These are phyloP conservation scores for Slavum lentiscoides DNA, from an alignment of 2,888 invertebrate species.

Conservation along the genomic window DNA sequence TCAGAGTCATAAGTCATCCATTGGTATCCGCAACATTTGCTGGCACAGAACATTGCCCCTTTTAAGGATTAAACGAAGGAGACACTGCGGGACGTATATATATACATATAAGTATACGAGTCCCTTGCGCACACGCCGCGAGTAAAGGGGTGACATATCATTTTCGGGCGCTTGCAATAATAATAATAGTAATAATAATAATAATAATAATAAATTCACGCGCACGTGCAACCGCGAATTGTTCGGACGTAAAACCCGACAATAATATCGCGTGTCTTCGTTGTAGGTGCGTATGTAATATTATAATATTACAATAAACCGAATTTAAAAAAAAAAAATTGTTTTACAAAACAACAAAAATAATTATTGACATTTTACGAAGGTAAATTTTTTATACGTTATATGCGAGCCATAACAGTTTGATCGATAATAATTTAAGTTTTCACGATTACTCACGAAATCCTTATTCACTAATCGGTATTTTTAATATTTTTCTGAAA, in stretches of 20 bases:
- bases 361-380: too few relatives aligned
- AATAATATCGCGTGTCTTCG: neutral
- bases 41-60: conserved; percentile 52
- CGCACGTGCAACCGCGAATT: conserved; percentile 14
- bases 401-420: too few relatives aligned
- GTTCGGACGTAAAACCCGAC: conserved; percentile 11
- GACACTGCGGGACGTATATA: neutral
- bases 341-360: too few relatives aligned
- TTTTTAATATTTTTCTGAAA: too few relatives aligned
- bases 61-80: conserved; percentile 43
- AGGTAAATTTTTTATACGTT: too few relatives aligned
- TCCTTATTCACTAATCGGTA: too few relatives aligned
- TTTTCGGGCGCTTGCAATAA: neutral
- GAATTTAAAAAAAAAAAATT: too few relatives aligned
- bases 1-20: conserved; percentile 51
- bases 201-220: neutral
- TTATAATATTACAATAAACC: too few relatives aligned
- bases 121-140: neutral
- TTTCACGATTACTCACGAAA: too few relatives aligned
- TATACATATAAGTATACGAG: neutral
- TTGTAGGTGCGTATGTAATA: too few relatives aligned
- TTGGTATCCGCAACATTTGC: conserved; percentile 52
- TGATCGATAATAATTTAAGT: too few relatives aligned
- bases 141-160: conserved; percentile 23
- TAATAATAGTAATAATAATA: neutral